Percentiles rank a stretch among this genome's conserved stretches.
Evolutionary conservation across 1,140 invertebrate genomes (phyloP).

Genomic region (Lucilia cuprina): DNA sequence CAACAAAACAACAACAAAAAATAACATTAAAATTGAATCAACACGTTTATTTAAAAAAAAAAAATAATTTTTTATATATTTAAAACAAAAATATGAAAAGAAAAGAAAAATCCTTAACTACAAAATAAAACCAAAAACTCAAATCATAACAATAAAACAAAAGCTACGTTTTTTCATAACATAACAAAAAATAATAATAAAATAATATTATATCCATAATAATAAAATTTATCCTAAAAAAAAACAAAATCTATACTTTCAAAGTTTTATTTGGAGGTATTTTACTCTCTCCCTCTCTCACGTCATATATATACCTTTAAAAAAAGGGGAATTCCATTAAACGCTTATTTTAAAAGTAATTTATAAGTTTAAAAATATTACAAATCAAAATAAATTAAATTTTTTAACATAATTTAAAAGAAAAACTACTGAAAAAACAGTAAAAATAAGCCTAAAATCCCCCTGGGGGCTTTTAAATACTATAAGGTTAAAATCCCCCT

Average conservation of each 20-base stretch:
- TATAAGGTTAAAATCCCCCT: too few relatives aligned
- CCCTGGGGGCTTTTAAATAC: too few relatives aligned
- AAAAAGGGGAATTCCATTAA: not conserved
- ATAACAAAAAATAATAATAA: not conserved
- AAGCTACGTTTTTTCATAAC: not conserved
- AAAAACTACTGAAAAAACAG: too few relatives aligned
- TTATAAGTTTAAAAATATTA: not conserved
- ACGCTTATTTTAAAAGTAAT: not conserved
- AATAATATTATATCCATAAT: not conserved
- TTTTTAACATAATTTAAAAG: too few relatives aligned
- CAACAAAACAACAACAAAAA: too few relatives aligned
- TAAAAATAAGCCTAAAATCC: too few relatives aligned
- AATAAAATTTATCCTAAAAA: slow-evolving; percentile 3
- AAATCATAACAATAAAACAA: not conserved
- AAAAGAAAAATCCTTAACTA: not conserved
- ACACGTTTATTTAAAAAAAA: not conserved
- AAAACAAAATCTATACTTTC: slow-evolving; percentile 28
- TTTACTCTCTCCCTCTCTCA: not conserved
- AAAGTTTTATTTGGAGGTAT: slow-evolving; percentile 39
- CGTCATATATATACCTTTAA: not conserved
- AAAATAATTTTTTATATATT: slow-evolving; percentile 12
- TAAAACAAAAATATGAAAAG: not conserved
- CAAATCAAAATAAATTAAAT: not conserved
- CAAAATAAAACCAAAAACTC: not conserved
- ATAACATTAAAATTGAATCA: slow-evolving; percentile 12